Conservation (phyloP, 1,140 invertebrate genomes). For the Pectinophora gossypiella region DNA sequence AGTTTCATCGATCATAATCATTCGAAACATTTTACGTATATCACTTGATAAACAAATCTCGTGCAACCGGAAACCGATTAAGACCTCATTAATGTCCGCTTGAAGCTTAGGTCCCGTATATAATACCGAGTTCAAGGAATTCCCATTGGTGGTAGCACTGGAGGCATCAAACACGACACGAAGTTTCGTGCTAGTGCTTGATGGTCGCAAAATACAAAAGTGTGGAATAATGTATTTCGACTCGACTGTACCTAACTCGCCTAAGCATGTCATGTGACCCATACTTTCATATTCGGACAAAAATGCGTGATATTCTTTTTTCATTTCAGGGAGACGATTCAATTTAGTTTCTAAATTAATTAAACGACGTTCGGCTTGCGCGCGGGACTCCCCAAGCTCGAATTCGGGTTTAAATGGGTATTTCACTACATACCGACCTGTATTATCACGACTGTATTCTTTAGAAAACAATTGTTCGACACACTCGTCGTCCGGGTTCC, state of each 20-base stretch:
- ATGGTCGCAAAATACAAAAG: not conserved
- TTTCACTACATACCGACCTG: not conserved
- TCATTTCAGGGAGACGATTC: not conserved
- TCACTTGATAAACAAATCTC: constrained; percentile 2
- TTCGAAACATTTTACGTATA: too few species aligned
- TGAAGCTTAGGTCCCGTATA: not conserved
- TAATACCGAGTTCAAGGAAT: not conserved
- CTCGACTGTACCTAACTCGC: too few species aligned
- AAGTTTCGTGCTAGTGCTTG: not conserved
- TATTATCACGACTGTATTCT: not conserved
- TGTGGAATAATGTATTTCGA: not conserved
- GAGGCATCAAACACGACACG: not conserved
- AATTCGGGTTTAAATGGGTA: not conserved
- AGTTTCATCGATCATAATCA: not conserved
- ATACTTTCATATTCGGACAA: not conserved
- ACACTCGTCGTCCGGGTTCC: not conserved
- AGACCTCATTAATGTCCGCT: not conserved
- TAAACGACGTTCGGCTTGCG: not conserved
- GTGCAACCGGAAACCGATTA: not conserved
- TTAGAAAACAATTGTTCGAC: not conserved
- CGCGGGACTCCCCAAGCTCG: not conserved
- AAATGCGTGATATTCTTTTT: not conserved
- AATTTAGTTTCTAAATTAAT: not conserved
- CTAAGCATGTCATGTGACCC: not conserved
- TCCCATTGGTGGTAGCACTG: not conserved